Percentiles rank a stretch among this genome's conserved stretches.
phyloP scores from a whole-genome alignment of 2,797 vertebrate species.

The Acrossocheilus fasciatus region DNA sequence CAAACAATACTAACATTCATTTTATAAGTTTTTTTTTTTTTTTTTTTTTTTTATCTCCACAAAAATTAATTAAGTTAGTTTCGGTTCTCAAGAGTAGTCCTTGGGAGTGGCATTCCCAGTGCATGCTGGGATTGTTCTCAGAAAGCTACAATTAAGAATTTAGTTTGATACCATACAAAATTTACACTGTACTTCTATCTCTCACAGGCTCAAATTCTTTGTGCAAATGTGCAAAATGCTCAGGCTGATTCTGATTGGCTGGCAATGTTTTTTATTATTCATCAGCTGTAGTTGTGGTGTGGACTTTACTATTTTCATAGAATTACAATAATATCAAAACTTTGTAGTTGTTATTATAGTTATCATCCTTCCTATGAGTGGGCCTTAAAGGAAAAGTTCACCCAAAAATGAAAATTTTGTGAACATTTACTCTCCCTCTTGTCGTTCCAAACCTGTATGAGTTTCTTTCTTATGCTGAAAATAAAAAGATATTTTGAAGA shows the following conservation, averaged over 20 bases:
- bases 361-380: neutral
- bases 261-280: neutral
- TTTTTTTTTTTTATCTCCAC: no score
- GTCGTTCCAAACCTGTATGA: no score
- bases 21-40: no score
- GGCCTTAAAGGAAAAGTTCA: neutral
- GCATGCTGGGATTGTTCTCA: neutral
- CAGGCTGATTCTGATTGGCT: neutral
- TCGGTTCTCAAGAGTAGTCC: neutral
- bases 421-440: no score
- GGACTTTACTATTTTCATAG: neutral
- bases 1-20: neutral
- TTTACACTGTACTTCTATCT: neutral
- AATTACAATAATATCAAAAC: neutral
- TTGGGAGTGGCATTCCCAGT: neutral
- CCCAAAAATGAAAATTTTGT: no score
- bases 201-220: neutral
- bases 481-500: no score
- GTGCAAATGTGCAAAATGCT: neutral
- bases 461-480: no score
- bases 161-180: neutral
- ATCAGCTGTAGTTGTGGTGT: neutral
- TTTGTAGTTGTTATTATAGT: neutral
- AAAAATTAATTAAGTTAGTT: neutral
- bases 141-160: neutral